A percentile compares a stretch with the other conserved stretches of the same genome.
These are phyloP conservation scores for Halcyon leucocephala DNA, from an alignment of 2,797 vertebrate species.

Conservation along the genomic window DNA sequence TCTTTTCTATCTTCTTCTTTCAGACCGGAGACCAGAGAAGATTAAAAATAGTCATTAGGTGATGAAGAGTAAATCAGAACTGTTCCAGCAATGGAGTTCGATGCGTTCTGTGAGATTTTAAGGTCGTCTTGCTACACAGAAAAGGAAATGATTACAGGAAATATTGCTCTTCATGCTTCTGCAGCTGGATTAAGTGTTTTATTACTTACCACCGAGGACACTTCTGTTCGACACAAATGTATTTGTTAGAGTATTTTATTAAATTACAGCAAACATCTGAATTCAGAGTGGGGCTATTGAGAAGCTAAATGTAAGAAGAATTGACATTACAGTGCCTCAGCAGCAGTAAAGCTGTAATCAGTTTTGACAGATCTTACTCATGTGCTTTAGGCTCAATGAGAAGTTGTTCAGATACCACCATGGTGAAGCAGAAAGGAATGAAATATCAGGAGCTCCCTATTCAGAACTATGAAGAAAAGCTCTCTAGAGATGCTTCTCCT, in stretches of 20 bases:
- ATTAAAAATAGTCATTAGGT: neutral
- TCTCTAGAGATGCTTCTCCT: neutral
- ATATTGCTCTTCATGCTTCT: conserved; percentile 53
- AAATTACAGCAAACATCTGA: conserved; percentile 66
- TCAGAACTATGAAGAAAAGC: neutral
- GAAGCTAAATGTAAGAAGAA: conserved; percentile 59
- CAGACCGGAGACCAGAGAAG: neutral
- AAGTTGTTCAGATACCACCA: conserved; percentile 27
- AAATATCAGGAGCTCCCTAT: neutral
- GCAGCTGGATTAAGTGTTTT: conserved; percentile 65
- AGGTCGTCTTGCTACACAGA: conserved; percentile 26
- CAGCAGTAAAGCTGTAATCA: conserved; percentile 54
- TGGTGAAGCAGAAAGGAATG: neutral
- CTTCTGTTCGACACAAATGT: conserved; percentile 64
- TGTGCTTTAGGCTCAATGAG: conserved; percentile 8
- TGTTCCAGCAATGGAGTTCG: neutral
- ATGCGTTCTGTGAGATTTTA: conserved; percentile 13
- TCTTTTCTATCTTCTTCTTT: neutral
- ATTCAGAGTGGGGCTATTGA: conserved; percentile 61
- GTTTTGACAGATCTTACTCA: conserved; percentile 47
- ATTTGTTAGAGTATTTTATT: conserved; percentile 69
- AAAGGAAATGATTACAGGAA: conserved; percentile 45
- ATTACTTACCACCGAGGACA: conserved; percentile 63
- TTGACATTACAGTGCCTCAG: conserved; percentile 22
- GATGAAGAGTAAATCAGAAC: conserved; percentile 22